phyloP scores from a whole-genome alignment of 2,888 invertebrate genomes.

The Drosophila borborema region DNA sequence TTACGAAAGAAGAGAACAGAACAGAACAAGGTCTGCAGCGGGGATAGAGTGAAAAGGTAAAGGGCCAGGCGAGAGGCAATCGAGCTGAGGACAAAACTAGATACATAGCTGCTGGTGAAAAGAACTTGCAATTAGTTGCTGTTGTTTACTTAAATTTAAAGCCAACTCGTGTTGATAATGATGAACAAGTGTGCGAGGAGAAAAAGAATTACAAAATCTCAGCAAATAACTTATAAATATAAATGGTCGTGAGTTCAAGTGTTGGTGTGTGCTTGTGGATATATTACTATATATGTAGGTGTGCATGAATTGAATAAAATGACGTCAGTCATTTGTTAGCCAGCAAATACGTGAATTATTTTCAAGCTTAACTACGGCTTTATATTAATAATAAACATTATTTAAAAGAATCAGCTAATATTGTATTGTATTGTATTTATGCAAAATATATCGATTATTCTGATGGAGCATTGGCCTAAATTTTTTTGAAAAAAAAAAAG shows the following conservation, averaged over 20 bases:
- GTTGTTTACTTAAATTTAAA: conserved; percentile 35
- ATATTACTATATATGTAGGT: too few relatives aligned
- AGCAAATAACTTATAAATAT: conserved; percentile 43
- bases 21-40: too few relatives aligned
- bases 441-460: neutral
- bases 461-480: neutral
- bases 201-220: neutral
- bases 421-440: neutral
- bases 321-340: too few relatives aligned
- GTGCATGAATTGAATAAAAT: too few relatives aligned
- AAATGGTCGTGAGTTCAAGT: conserved; percentile 40
- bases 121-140: conserved; percentile 35
- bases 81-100: conserved; percentile 41
- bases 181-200: neutral
- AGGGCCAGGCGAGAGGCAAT: neutral
- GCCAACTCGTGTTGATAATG: conserved; percentile 5
- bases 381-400: too few relatives aligned
- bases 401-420: neutral
- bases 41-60: too few relatives aligned
- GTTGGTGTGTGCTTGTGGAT: conserved; percentile 6
- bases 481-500: neutral
- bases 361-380: too few relatives aligned
- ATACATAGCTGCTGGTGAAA: conserved; percentile 70
- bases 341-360: too few relatives aligned
- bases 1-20: too few relatives aligned